A percentile compares a stretch with the other conserved stretches of the same genome.
Evolutionary conservation across 2,888 invertebrate genomes (phyloP).

Genomic region (Prostheceraeus crozeri): DNA sequence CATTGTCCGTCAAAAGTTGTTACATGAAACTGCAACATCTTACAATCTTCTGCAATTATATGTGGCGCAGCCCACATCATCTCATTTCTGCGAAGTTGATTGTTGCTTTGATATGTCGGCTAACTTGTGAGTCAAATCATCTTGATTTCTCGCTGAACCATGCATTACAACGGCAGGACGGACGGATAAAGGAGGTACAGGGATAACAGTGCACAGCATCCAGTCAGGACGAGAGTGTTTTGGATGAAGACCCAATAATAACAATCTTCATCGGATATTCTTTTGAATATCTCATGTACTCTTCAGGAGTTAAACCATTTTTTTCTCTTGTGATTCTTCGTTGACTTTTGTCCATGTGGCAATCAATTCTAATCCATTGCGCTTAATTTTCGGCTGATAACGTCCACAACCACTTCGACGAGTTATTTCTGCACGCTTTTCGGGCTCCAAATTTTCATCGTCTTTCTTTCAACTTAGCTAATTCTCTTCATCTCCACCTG

Average conservation of each 20-base stretch:
- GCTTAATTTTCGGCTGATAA: constrained; percentile 83
- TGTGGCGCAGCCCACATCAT: constrained; percentile 93
- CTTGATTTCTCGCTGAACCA: constrained; percentile 93
- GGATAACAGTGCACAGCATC: constrained; percentile 95
- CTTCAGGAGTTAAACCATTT: constrained; percentile 84
- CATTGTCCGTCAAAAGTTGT: constrained; percentile 93
- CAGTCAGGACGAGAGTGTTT: constrained; percentile 90
- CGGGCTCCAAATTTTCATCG: constrained; percentile 57
- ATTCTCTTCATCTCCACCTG: constrained; percentile 94
- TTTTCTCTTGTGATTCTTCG: constrained; percentile 90
- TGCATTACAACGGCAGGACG: constrained; percentile 97
- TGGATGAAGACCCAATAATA: constrained; percentile 64
- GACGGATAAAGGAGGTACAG: constrained; percentile 95
- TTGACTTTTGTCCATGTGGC: constrained; percentile 88
- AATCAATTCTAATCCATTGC: constrained; percentile 80
- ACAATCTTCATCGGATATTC: constrained; percentile 91
- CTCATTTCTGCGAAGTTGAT: constrained; percentile 87
- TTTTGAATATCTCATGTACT: constrained; percentile 91
- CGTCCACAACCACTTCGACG: constrained; percentile 78
- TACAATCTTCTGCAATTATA: constrained; percentile 88
- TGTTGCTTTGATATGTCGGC: constrained; percentile 96
- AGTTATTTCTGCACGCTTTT: constrained; percentile 56
- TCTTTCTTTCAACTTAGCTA: constrained; percentile 43
- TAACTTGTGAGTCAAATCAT: constrained; percentile 96
- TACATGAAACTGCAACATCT: constrained; percentile 95